phyloP scores from a whole-genome alignment of 53 echinoderm and acorn worm species.

The Paracentrotus lividus region DNA sequence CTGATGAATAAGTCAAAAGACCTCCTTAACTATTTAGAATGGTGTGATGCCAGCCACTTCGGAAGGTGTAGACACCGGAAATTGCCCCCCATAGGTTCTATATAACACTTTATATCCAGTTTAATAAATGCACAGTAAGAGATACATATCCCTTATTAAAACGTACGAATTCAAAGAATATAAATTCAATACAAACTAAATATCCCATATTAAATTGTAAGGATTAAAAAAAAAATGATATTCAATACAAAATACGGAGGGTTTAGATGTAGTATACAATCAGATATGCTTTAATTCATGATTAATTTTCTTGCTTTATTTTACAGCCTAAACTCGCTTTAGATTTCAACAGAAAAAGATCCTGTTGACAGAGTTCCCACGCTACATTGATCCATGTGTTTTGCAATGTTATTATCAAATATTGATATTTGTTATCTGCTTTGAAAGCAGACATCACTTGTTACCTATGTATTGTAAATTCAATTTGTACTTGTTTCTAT shows the following conservation, averaged over 20 bases:
- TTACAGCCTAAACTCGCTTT: too few relatives aligned
- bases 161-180: neutral
- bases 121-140: neutral
- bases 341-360: too few relatives aligned
- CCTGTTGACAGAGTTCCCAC: too few relatives aligned
- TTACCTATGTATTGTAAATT: neutral
- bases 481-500: neutral
- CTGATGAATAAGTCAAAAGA: slow-evolving; percentile 56
- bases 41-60: slow-evolving; percentile 18
- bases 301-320: too few relatives aligned
- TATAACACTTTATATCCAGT: neutral
- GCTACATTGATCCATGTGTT: too few relatives aligned
- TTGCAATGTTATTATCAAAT: too few relatives aligned
- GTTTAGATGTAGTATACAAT: too few relatives aligned
- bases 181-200: neutral
- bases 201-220: too few relatives aligned
- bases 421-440: too few relatives aligned
- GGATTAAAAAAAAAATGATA: too few relatives aligned
- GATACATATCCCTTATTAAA: neutral
- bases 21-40: slow-evolving; percentile 51
- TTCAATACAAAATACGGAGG: too few relatives aligned
- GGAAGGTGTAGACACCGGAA: neutral
- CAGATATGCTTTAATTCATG: too few relatives aligned
- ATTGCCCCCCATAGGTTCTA: neutral
- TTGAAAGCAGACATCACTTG: neutral